Conservation (phyloP, 2,797 vertebrate genomes). For the Vireo griseus region DNA sequence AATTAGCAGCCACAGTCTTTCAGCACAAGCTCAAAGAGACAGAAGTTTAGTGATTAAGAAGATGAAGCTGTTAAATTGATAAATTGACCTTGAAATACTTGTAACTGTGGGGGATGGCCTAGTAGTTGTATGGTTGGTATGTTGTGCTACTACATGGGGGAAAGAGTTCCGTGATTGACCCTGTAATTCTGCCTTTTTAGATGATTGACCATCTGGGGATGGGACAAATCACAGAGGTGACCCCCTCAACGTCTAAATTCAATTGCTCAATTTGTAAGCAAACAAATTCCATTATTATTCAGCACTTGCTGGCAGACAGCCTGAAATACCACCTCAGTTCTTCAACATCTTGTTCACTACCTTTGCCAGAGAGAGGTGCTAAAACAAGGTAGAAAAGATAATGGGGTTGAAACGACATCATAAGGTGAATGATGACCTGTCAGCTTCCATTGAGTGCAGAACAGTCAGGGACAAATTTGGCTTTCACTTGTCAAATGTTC, state of each 20-base stretch:
- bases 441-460: conserved; percentile 21
- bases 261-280: conserved; percentile 42
- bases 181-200: background rate
- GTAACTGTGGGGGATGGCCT: conserved; percentile 81
- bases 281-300: conserved; percentile 57
- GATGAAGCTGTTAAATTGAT: conserved; percentile 90
- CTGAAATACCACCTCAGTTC: conserved; percentile 32
- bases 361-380: conserved; percentile 49
- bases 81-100: conserved; percentile 90
- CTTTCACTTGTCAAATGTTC: background rate
- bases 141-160: conserved; percentile 53
- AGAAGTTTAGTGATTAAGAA: conserved; percentile 97
- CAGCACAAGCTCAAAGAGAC: conserved; percentile 90
- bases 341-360: background rate
- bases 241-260: conserved; percentile 29
- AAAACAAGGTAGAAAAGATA: conserved; percentile 51
- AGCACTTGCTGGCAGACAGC: conserved; percentile 20
- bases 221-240: conserved; percentile 27
- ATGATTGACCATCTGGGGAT: conserved; percentile 2
- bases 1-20: conserved; percentile 93
- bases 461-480: conserved; percentile 29
- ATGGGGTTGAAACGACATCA: conserved; percentile 36
- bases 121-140: conserved; percentile 67
- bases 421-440: conserved; percentile 53
- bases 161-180: conserved; percentile 50